Evolutionary conservation across 2,797 vertebrate species (phyloP).

Genomic region (Glyptemys insculpta): DNA sequence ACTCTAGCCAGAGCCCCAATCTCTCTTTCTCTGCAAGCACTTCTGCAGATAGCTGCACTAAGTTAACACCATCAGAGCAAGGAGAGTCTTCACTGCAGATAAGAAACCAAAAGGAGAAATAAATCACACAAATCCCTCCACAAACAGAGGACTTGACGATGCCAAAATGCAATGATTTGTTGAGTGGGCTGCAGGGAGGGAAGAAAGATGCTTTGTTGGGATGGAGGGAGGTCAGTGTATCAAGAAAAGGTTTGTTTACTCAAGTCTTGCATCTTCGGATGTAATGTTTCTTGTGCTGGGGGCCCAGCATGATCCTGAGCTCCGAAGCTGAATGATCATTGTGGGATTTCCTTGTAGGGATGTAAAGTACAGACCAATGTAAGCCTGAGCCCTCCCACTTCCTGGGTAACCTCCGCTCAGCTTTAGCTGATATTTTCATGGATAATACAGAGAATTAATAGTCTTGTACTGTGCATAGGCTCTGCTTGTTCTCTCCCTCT

Average conservation of each 20-base stretch:
- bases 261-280: conserved; percentile 8
- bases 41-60: conserved; percentile 16
- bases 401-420: conserved; percentile 16
- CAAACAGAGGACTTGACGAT: conserved; percentile 19
- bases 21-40: neutral
- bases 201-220: neutral
- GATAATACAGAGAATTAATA: neutral
- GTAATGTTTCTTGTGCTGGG: conserved; percentile 6
- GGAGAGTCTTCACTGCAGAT: conserved; percentile 16
- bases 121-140: conserved; percentile 39
- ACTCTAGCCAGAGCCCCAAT: neutral
- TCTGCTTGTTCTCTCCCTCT: neutral
- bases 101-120: conserved; percentile 31
- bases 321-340: conserved; percentile 26
- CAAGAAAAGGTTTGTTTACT: conserved; percentile 45
- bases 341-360: conserved; percentile 59
- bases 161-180: conserved; percentile 37
- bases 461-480: neutral
- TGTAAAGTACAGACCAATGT: conserved; percentile 1
- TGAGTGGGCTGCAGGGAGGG: conserved; percentile 10
- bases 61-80: conserved; percentile 30
- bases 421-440: neutral
- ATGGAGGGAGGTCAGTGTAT: neutral
- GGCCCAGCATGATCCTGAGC: neutral
- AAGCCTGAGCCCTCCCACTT: conserved; percentile 41